Base-by-base conservation (phyloP, 2,888 invertebrate species). In the Anthophora plumipes region DNA sequence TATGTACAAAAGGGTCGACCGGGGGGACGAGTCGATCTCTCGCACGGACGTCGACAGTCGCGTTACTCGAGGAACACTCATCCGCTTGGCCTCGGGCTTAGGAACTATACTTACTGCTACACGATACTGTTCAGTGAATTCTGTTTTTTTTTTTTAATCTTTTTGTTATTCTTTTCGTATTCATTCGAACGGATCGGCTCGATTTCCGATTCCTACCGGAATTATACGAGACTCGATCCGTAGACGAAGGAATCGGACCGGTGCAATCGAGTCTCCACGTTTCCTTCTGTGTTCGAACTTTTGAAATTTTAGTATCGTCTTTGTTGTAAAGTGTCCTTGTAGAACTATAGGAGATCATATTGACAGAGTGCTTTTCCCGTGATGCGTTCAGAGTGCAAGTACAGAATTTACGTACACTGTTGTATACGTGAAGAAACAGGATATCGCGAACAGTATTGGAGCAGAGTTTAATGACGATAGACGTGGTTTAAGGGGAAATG, bases 61-160 rank as follows among this genome's bases (percentile, higher is more conserved):
- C n/a, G 48, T n/a, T n/a, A 50, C 46, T n/a, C 61, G 77, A 50
- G 43, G 77, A 70, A 55, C 68, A 41, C n/a, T 59, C 50, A 50
- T 57, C 50, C 72, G 41, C 39, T 60, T 41, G 68, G 68, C 41
- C 68, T 55, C 55, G 78, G 80, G 77, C 88, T 88, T 92, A 92
- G 91, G 92, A 91, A 92, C 92, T 91, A 92, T 91, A 78, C 91
- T 92, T 92, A 92, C 88, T 89, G 87, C 87, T 91, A 90, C 84
- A 85, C 88, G 89, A 90, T 87, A 86, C 83, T 85, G 88, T 85
- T 81, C 73, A 80, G 74, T 77, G 80, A 82, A 86, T 80, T 82
- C 69, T 79, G 72, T 59, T 22, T 43, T 25, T 20, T n/a, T n/a
- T 52, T n/a, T n/a, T n/a, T n/a, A n/a, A n/a, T n/a, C n/a, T n/a